Evolutionary conservation across 2,113 vertebrate species (phyloP).

Genomic region (Macquaria ambigua): DNA sequence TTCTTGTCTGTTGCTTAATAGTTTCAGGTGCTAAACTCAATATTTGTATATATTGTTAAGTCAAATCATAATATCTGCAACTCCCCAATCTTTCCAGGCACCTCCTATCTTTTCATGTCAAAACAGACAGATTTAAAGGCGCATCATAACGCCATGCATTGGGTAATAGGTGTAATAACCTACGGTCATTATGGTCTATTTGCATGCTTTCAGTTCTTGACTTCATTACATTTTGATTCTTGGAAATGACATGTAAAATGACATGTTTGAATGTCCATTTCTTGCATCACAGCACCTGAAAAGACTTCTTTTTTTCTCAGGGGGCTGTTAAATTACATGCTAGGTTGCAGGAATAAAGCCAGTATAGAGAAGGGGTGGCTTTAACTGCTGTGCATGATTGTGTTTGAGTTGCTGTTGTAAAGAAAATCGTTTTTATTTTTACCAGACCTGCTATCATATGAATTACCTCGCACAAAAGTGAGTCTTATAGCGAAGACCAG

Average conservation of each 20-base stretch:
- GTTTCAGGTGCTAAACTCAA: not conserved
- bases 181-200: slow-evolving; percentile 1
- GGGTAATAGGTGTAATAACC: not conserved
- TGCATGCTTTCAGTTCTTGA: not conserved
- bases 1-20: not conserved
- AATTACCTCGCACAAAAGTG: not conserved
- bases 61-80: not conserved
- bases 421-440: not conserved
- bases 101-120: not conserved
- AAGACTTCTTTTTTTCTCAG: too few species aligned
- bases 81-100: not conserved
- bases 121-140: not conserved
- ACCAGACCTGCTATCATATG: not conserved
- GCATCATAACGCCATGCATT: not conserved
- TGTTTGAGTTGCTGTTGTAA: not conserved
- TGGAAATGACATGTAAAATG: slow-evolving; percentile 1
- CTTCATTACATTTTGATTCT: slow-evolving; percentile 6
- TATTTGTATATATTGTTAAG: not conserved
- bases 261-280: slow-evolving; percentile 25
- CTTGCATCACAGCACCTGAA: slow-evolving; percentile 14
- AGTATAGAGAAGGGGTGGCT: not conserved
- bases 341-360: not conserved
- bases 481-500: not conserved
- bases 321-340: slow-evolving; percentile 6
- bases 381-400: not conserved